Evolutionary conservation across 2,888 invertebrate genomes (phyloP).

Genomic region (Steromphala cineraria): DNA sequence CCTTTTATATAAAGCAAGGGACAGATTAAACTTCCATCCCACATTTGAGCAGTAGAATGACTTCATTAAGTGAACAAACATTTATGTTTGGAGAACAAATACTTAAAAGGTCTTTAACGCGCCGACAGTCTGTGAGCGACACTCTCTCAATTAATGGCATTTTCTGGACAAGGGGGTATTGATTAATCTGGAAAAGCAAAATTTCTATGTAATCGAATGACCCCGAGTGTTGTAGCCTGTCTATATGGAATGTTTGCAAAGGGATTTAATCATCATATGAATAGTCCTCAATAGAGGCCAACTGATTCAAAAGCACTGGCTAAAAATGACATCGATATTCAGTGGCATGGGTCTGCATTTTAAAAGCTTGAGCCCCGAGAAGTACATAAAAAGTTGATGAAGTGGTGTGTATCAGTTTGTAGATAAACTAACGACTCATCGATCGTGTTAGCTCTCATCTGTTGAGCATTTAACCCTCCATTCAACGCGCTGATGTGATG

Average conservation of each 20-base stretch:
- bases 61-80: background rate
- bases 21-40: too few species aligned
- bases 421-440: slow-evolving; percentile 4
- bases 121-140: background rate
- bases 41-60: background rate
- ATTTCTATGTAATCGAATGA: background rate
- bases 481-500: background rate
- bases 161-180: background rate
- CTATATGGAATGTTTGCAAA: background rate
- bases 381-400: background rate
- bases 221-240: background rate
- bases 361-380: background rate
- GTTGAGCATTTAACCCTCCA: slow-evolving; percentile 13
- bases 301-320: too few species aligned
- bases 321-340: background rate
- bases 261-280: background rate
- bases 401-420: background rate
- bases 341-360: background rate
- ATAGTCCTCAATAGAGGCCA: too few species aligned
- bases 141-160: background rate
- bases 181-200: background rate
- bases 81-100: background rate
- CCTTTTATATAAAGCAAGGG: too few species aligned
- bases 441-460: slow-evolving; percentile 9
- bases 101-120: background rate